Conservation (phyloP, 2,113 vertebrate species). For the Struthio camelus region DNA sequence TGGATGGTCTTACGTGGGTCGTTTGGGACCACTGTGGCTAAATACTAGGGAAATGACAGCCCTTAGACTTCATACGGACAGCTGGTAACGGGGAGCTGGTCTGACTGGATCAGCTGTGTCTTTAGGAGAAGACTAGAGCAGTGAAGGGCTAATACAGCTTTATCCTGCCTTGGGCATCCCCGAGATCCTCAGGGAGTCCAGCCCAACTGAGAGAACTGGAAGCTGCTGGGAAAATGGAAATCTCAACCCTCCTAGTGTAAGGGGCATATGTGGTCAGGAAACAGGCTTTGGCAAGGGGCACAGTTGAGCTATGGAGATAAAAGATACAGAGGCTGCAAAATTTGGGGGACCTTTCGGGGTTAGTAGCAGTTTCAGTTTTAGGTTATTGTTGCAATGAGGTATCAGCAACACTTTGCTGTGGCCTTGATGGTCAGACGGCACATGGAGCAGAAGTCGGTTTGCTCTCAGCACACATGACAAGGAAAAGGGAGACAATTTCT, state of each 20-base stretch:
- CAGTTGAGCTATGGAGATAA: neutral
- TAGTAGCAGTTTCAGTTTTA: neutral
- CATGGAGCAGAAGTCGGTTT: neutral
- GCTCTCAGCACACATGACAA: neutral
- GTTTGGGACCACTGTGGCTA: accelerated
- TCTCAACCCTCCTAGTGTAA: neutral
- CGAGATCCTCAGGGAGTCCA: neutral
- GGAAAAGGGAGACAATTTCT: neutral
- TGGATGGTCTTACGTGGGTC: neutral
- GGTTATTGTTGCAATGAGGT: neutral
- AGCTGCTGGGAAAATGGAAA: neutral
- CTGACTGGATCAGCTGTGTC: neutral
- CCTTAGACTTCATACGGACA: neutral
- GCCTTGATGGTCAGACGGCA: neutral
- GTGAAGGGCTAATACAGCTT: neutral
- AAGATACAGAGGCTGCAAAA: neutral
- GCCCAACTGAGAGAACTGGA: neutral
- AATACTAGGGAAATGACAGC: neutral
- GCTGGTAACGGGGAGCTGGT: neutral
- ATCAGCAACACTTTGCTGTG: accelerated
- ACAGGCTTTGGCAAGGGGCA: neutral
- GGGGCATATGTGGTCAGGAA: neutral
- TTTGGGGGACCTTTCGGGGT: neutral
- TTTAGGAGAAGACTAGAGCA: neutral
- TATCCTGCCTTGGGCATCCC: neutral